These are phyloP conservation scores for Lysiphlebus fabarum DNA, from an alignment of 1,140 invertebrate species.

Conservation along the genomic window DNA sequence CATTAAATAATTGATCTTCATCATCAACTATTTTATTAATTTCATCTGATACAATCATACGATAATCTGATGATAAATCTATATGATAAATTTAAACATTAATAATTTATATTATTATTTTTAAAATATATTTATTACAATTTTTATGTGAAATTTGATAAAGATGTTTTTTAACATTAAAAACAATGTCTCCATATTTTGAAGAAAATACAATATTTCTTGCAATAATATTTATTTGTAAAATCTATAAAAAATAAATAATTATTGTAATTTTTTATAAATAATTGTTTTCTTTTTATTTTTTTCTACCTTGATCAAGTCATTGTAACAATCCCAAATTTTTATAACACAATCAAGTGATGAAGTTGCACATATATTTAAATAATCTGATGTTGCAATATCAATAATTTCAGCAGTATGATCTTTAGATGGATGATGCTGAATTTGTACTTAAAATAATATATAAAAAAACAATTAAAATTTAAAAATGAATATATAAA, in stretches of 20 bases:
- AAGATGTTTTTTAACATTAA: slow-evolving; percentile 30
- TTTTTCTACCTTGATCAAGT: slow-evolving; percentile 28
- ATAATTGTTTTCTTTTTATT: neutral
- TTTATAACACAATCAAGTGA: slow-evolving; percentile 32
- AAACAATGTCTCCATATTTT: slow-evolving; percentile 31
- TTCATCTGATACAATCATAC: slow-evolving; percentile 24
- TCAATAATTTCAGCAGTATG: slow-evolving; percentile 28
- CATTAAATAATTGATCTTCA: slow-evolving; percentile 8
- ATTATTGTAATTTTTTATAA: neutral
- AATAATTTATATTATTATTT: slow-evolving; percentile 1
- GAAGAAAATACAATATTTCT: slow-evolving; percentile 30
- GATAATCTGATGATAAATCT: slow-evolving; percentile 36
- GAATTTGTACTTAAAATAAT: slow-evolving; percentile 25
- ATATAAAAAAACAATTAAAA: neutral
- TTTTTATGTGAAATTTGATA: slow-evolving; percentile 33
- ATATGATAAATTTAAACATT: slow-evolving; percentile 13
- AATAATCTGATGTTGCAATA: slow-evolving; percentile 25
- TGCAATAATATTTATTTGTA: slow-evolving; percentile 30
- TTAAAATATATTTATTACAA: slow-evolving; percentile 26
- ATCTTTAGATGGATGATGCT: slow-evolving; percentile 29
- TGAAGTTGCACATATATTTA: slow-evolving; percentile 33
- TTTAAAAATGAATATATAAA: neutral
- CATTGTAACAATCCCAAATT: slow-evolving; percentile 35
- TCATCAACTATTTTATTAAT: slow-evolving; percentile 23
- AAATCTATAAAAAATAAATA: slow-evolving; percentile 27